Percentiles rank a stretch among this genome's conserved stretches.
Conservation (phyloP, 2,888 invertebrate species). For the Drosophila infuscata region DNA sequence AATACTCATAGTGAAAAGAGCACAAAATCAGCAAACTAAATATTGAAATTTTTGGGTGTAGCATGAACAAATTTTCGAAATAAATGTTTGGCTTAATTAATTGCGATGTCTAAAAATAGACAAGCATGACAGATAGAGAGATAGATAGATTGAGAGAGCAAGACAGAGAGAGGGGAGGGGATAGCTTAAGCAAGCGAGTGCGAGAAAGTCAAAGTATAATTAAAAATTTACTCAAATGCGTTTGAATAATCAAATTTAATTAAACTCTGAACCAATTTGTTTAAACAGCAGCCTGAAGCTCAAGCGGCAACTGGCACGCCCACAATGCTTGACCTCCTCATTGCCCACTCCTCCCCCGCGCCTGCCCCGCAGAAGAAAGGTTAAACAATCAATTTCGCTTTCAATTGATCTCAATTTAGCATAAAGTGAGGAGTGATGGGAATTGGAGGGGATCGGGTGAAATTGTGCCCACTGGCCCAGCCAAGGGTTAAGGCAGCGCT, state of each 20-base stretch:
- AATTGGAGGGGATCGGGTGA: neutral
- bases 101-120: constrained; percentile 42
- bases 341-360: neutral
- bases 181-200: neutral
- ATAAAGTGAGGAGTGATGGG: constrained; percentile 10
- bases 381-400: constrained; percentile 78
- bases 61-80: constrained; percentile 30
- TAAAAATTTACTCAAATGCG: constrained; percentile 42
- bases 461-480: constrained; percentile 28
- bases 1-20: constrained; percentile 37
- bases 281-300: constrained; percentile 37
- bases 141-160: neutral
- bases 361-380: constrained; percentile 43
- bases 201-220: constrained; percentile 31
- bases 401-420: constrained; percentile 77
- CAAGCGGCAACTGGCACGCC: constrained; percentile 21
- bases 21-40: constrained; percentile 20
- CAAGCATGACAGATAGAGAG: neutral
- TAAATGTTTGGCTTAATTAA: constrained; percentile 49
- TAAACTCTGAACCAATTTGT: constrained; percentile 68
- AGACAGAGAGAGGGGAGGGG: neutral
- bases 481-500: constrained; percentile 63
- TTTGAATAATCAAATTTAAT: constrained; percentile 50
- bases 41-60: constrained; percentile 32
- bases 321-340: constrained; percentile 12